Percentiles rank a stretch among this genome's conserved stretches.
Conservation (phyloP, 2,888 invertebrate genomes). For the Subacronicta megacephala region DNA sequence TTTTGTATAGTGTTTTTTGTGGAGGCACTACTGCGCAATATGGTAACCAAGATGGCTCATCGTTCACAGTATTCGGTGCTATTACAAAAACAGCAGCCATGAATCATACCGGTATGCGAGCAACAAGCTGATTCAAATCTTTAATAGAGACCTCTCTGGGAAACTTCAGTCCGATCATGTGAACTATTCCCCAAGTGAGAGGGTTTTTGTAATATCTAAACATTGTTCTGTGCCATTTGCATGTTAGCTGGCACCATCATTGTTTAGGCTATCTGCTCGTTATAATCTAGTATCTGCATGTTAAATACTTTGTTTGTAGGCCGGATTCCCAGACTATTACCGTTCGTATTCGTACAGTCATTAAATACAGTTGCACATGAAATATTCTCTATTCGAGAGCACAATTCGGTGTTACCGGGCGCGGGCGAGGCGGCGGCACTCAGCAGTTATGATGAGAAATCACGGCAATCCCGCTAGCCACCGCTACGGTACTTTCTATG, state of each 20-base stretch:
- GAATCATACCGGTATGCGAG: slow-evolving; percentile 76
- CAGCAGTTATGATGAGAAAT: slow-evolving; percentile 78
- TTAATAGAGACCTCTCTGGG: slow-evolving; percentile 71
- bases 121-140: slow-evolving; percentile 63
- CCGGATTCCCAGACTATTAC: slow-evolving; percentile 85
- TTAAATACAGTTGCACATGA: slow-evolving; percentile 85
- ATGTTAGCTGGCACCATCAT: slow-evolving; percentile 75
- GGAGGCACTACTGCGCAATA: slow-evolving; percentile 38
- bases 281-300: slow-evolving; percentile 80
- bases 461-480: slow-evolving; percentile 83
- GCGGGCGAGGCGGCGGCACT: slow-evolving; percentile 51
- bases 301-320: slow-evolving; percentile 76
- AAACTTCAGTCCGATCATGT: slow-evolving; percentile 71
- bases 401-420: slow-evolving; percentile 79
- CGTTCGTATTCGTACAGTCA: slow-evolving; percentile 73
- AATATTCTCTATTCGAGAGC: slow-evolving; percentile 83
- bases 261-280: slow-evolving; percentile 82
- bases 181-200: slow-evolving; percentile 65
- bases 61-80: slow-evolving; percentile 61
- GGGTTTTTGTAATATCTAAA: slow-evolving; percentile 71
- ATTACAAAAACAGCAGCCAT: slow-evolving; percentile 77
- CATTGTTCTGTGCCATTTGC: slow-evolving; percentile 73
- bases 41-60: slow-evolving; percentile 66
- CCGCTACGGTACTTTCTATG: slow-evolving; percentile 86
- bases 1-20: slow-evolving; percentile 49